These are phyloP conservation scores for Neotragus moschatus DNA, from an alignment of 2,113 vertebrate species.

Conservation along the genomic window DNA sequence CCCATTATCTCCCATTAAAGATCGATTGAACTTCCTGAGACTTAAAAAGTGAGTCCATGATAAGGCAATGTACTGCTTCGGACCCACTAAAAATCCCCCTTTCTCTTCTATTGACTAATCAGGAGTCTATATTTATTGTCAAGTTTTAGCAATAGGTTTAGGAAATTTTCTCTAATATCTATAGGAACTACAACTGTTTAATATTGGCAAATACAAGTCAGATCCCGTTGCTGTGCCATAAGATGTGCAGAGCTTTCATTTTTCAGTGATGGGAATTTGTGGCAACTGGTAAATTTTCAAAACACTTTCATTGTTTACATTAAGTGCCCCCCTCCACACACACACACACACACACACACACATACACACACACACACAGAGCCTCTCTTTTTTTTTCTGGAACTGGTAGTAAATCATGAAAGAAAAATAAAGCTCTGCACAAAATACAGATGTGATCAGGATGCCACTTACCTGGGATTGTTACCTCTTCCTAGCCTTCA, in stretches of 20 bases:
- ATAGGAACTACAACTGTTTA: not conserved
- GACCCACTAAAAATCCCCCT: constrained; percentile 12
- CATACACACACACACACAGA: not conserved
- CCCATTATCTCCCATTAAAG: constrained; percentile 48
- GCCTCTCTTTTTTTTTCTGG: not conserved
- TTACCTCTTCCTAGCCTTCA: not conserved
- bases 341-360: not conserved
- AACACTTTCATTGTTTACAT: not conserved
- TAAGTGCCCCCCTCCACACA: not conserved
- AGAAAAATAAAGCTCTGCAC: not conserved
- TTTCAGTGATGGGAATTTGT: not conserved
- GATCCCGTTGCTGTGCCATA: not conserved
- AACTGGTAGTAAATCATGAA: not conserved
- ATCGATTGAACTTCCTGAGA: constrained; percentile 17
- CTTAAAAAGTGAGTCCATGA: constrained; percentile 35
- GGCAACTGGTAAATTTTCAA: not conserved
- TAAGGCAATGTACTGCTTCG: constrained; percentile 22
- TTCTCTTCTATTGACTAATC: not conserved
- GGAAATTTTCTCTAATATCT: not conserved
- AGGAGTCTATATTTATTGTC: not conserved
- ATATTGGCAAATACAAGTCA: not conserved
- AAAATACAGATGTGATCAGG: not conserved
- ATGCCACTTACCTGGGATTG: constrained; percentile 10
- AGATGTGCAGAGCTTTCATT: not conserved
- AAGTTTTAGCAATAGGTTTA: constrained; percentile 16